Percentiles rank a stretch among this genome's conserved stretches.
Conservation (phyloP, 1,140 invertebrate genomes). For the Dendroctonus valens region DNA sequence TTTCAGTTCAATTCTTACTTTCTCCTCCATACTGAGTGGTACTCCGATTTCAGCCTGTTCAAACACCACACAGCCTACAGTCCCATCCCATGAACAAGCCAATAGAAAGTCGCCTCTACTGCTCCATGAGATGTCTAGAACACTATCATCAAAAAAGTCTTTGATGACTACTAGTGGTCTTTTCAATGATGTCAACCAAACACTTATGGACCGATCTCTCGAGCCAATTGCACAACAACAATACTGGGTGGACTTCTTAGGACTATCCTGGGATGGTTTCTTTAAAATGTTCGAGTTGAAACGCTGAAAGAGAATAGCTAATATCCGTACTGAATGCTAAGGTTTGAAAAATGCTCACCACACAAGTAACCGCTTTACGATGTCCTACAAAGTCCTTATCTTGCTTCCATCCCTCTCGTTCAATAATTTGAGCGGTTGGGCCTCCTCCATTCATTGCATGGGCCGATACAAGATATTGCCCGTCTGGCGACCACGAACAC, state of each 20-base stretch:
- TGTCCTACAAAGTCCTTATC: conserved; percentile 98
- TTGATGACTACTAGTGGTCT: conserved; percentile 90
- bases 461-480: conserved; percentile 92
- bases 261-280: conserved; percentile 67
- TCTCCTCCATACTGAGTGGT: conserved; percentile 74
- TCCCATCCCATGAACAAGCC: conserved; percentile 93
- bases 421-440: conserved; percentile 91
- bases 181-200: conserved; percentile 91
- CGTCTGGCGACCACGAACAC: conserved; percentile 96
- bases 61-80: conserved; percentile 88
- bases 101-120: conserved; percentile 77
- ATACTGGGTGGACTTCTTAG: conserved; percentile 68
- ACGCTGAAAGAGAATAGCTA: conserved; percentile 49
- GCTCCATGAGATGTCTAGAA: conserved; percentile 85
- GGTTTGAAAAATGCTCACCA: conserved; percentile 59
- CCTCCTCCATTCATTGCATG: conserved; percentile 98
- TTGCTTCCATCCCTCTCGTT: conserved; percentile 86
- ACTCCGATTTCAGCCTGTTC: conserved; percentile 81
- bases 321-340: background rate
- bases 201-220: conserved; percentile 86
- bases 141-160: conserved; percentile 88
- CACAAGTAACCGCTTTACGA: conserved; percentile 93
- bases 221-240: conserved; percentile 94
- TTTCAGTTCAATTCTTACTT: conserved; percentile 49
- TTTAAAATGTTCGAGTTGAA: conserved; percentile 67